phyloP scores from a whole-genome alignment of 2,113 vertebrate genomes.

The Phylloscopus trochilus region DNA sequence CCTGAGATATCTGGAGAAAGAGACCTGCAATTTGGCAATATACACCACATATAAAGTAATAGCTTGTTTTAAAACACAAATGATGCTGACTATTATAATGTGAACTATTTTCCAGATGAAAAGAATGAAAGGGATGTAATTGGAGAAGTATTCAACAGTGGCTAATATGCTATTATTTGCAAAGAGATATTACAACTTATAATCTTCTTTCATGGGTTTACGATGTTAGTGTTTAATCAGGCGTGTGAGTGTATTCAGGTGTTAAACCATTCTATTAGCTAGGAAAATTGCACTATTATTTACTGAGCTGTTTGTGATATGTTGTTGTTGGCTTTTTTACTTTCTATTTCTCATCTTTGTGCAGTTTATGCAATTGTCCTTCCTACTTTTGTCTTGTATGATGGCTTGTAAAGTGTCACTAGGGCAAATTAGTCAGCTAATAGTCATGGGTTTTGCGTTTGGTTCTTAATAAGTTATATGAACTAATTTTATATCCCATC shows the following conservation, averaged over 20 bases:
- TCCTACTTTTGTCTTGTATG: slow-evolving; percentile 41
- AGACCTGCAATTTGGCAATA: slow-evolving; percentile 61
- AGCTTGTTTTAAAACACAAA: slow-evolving; percentile 73
- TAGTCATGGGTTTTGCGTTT: neutral
- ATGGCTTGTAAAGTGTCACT: slow-evolving; percentile 5
- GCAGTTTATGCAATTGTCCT: slow-evolving; percentile 36
- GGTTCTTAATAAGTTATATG: neutral
- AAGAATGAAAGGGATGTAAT: slow-evolving; percentile 71
- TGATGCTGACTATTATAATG: slow-evolving; percentile 66
- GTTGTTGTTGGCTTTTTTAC: slow-evolving; percentile 41
- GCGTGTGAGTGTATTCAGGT: slow-evolving; percentile 70
- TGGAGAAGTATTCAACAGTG: slow-evolving; percentile 68
- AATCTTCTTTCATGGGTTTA: slow-evolving; percentile 69
- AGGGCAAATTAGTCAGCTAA: neutral
- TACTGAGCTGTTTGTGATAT: slow-evolving; percentile 61
- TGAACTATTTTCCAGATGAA: slow-evolving; percentile 66
- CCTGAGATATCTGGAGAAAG: neutral
- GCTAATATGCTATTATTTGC: slow-evolving; percentile 68
- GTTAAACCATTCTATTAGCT: slow-evolving; percentile 64
- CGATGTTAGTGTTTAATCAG: slow-evolving; percentile 71
- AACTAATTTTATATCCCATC: neutral
- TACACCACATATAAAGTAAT: slow-evolving; percentile 19
- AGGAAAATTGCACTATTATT: slow-evolving; percentile 64
- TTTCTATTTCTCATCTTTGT: slow-evolving; percentile 23
- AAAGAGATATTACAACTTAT: slow-evolving; percentile 71